Conservation (phyloP, 2,797 vertebrate genomes). For the Miichthys miiuy region DNA sequence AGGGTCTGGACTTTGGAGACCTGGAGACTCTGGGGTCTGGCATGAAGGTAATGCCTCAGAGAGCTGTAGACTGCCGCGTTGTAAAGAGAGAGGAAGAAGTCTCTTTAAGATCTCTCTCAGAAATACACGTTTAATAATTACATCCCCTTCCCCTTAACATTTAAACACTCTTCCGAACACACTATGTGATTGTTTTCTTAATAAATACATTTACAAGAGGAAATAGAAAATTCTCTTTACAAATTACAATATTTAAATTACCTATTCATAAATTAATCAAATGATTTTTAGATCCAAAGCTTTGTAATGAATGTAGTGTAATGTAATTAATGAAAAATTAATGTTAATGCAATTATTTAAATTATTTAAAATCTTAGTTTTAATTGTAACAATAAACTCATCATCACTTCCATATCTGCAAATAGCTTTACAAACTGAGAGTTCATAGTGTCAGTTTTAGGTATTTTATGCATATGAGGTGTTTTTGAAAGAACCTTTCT, state of each 20-base stretch:
- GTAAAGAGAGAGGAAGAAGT: background rate
- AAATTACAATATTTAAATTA: too few species aligned
- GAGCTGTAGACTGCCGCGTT: background rate
- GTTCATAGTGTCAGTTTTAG: background rate
- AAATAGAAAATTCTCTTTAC: too few species aligned
- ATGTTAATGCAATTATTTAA: too few species aligned
- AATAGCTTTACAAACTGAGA: background rate
- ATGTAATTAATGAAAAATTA: too few species aligned
- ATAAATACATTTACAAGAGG: background rate
- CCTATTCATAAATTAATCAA: too few species aligned
- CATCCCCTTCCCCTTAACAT: background rate
- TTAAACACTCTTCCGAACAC: background rate
- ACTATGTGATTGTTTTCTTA: too few species aligned
- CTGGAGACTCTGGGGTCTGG: conserved; percentile 98
- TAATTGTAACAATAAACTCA: background rate
- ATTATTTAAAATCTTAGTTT: too few species aligned
- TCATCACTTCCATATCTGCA: background rate
- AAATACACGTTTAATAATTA: background rate
- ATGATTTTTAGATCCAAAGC: too few species aligned
- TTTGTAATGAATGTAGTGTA: too few species aligned
- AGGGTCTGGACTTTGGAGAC: conserved; percentile 98
- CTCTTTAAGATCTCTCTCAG: background rate
- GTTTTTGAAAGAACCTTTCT: background rate
- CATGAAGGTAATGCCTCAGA: conserved; percentile 92
- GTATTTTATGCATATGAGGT: background rate